Evolutionary conservation across 2,888 invertebrate species (phyloP).

Genomic region (Conistra vaccinii): DNA sequence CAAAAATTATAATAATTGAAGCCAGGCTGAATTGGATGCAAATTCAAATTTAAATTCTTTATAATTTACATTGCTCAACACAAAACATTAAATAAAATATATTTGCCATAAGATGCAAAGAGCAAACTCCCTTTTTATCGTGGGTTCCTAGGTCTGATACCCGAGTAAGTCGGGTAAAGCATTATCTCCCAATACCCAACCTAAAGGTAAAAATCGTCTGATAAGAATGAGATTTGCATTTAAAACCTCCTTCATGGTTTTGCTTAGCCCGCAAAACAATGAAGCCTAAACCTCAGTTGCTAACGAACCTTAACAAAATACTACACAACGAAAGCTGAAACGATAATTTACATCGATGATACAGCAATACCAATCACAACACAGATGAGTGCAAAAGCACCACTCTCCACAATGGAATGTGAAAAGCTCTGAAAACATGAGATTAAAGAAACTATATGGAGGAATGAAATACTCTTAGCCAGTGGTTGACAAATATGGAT

Average conservation of each 20-base stretch:
- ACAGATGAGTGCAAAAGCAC: neutral
- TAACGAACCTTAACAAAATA: constrained; percentile 49
- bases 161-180: too few species aligned
- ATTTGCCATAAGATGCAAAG: too few species aligned
- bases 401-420: neutral
- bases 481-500: too few species aligned
- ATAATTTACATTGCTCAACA: too few species aligned
- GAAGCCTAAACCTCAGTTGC: constrained; percentile 2
- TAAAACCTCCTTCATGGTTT: neutral
- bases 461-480: too few species aligned
- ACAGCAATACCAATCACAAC: constrained; percentile 46
- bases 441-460: neutral
- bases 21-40: too few species aligned
- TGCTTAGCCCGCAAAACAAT: constrained; percentile 23
- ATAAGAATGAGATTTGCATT: neutral
- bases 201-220: neutral
- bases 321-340: constrained; percentile 43
- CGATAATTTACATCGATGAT: constrained; percentile 62
- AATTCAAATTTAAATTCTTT: too few species aligned
- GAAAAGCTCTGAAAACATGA: neutral
- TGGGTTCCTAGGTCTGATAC: too few species aligned
- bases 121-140: too few species aligned
- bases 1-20: too few species aligned
- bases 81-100: too few species aligned
- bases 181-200: too few species aligned